These are phyloP conservation scores for Batillaria attramentaria DNA, from an alignment of 1,140 invertebrate genomes.

Conservation along the genomic window DNA sequence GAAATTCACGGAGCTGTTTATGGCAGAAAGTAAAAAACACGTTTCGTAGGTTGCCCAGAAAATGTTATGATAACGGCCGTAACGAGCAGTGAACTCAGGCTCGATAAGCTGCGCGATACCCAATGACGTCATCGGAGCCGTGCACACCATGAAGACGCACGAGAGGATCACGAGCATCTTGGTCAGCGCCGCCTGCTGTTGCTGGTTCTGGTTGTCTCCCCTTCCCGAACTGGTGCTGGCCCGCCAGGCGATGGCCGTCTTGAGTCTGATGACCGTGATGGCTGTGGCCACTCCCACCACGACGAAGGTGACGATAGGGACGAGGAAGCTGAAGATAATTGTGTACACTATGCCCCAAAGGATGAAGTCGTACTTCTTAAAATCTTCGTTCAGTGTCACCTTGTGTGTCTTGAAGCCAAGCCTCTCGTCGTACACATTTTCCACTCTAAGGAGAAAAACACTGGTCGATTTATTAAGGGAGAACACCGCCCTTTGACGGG, in stretches of 20 bases:
- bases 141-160: background rate
- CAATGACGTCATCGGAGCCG: background rate
- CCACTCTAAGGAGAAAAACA: no score
- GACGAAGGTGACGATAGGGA: background rate
- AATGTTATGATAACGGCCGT: background rate
- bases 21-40: background rate
- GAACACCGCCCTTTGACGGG: no score
- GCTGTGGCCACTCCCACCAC: background rate
- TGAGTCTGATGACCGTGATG: background rate
- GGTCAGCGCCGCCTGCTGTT: constrained; percentile 8
- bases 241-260: background rate
- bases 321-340: background rate
- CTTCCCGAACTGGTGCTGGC: background rate
- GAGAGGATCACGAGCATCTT: constrained; percentile 6
- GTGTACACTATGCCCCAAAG: background rate
- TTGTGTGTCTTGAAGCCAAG: no score
- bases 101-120: background rate
- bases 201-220: background rate
- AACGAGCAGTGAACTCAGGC: background rate
- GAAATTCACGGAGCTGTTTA: background rate
- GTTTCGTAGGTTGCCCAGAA: background rate
- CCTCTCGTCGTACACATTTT: no score
- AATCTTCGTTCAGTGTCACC: no score
- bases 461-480: no score
- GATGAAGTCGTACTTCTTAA: no score